Evolutionary conservation across 2,797 vertebrate genomes (phyloP).

Genomic region (Novumbra hubbsi): DNA sequence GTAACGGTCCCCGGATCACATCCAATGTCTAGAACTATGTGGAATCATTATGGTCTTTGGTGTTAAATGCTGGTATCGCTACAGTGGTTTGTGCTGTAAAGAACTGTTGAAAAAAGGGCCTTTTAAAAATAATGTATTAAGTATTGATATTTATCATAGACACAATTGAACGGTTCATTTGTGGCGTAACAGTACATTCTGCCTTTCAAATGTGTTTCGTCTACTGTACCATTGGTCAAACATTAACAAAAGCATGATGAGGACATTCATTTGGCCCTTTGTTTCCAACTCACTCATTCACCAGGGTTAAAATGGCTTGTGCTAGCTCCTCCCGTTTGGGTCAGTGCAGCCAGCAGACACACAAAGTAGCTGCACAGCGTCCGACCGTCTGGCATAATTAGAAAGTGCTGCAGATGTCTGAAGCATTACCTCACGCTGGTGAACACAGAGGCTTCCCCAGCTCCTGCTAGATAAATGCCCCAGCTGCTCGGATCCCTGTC

Average conservation of each 20-base stretch:
- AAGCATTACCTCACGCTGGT: constrained; percentile 58
- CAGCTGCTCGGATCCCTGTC: constrained; percentile 61
- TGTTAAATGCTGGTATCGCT: no score
- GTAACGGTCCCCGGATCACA: constrained; percentile 18
- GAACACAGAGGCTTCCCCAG: constrained; percentile 68
- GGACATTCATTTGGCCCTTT: constrained; percentile 58
- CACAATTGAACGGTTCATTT: constrained; percentile 5
- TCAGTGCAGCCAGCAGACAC: constrained; percentile 62
- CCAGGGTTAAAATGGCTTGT: constrained; percentile 57
- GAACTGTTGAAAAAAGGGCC: no score
- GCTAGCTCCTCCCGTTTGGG: constrained; percentile 49
- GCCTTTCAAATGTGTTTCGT: constrained; percentile 30
- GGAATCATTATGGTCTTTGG: constrained; percentile 28
- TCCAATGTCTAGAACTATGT: constrained; percentile 52
- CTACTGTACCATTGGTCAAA: constrained; percentile 15
- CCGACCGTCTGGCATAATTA: constrained; percentile 74
- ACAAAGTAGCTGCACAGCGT: constrained; percentile 42
- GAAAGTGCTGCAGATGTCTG: constrained; percentile 73
- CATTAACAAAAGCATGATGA: constrained; percentile 50
- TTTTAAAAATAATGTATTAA: no score
- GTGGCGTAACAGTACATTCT: constrained; percentile 13
- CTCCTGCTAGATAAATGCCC: constrained; percentile 45
- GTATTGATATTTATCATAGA: not conserved
- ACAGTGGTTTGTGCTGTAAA: no score
- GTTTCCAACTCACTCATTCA: constrained; percentile 46